These are phyloP conservation scores for Paelopatides confundens DNA, from an alignment of 53 echinoderm and acorn worm species.

Conservation along the genomic window DNA sequence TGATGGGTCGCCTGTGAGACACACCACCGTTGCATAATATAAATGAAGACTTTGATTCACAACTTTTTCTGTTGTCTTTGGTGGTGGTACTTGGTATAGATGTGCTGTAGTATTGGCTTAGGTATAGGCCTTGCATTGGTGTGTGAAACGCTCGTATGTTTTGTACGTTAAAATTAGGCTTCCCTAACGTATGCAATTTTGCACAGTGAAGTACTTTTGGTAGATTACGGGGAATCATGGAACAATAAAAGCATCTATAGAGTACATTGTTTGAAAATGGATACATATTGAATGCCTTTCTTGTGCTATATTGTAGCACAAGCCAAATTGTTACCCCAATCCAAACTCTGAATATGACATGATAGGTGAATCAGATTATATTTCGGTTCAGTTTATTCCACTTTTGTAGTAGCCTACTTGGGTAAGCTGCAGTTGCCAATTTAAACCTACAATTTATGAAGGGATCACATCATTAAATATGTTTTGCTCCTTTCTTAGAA, in stretches of 20 bases:
- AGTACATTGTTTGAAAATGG: background rate
- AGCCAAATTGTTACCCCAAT: background rate
- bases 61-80: too few species aligned
- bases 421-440: background rate
- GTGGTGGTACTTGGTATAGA: background rate
- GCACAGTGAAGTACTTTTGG: background rate
- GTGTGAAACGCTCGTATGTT: background rate
- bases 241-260: background rate
- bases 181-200: background rate
- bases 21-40: too few species aligned
- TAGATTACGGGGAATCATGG: background rate
- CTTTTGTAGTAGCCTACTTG: background rate
- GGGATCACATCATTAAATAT: background rate
- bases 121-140: background rate
- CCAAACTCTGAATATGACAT: background rate
- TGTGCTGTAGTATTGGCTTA: background rate
- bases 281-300: background rate
- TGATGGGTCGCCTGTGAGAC: background rate
- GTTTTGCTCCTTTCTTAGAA: too few species aligned
- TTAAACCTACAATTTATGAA: background rate
- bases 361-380: background rate
- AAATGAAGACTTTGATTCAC: too few species aligned
- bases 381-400: background rate
- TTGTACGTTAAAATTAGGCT: slow-evolving; percentile 24
- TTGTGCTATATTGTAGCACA: background rate